These are phyloP conservation scores for Menura novaehollandiae DNA, from an alignment of 2,113 vertebrate genomes.

Conservation along the genomic window DNA sequence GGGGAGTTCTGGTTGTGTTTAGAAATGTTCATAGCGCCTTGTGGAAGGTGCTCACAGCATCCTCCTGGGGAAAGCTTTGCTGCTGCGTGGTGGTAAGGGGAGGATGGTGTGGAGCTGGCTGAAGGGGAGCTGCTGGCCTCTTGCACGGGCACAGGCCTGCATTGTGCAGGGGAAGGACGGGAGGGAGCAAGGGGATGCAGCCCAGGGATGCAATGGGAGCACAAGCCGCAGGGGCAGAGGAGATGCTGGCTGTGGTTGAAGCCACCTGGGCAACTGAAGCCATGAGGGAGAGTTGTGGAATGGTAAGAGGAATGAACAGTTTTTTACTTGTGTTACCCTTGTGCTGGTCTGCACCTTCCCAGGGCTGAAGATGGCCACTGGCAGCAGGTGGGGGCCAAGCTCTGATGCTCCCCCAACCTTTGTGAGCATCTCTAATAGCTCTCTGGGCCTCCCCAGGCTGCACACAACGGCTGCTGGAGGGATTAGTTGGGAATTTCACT, in stretches of 20 bases:
- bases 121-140: not conserved
- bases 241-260: not conserved
- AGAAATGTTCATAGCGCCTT: not conserved
- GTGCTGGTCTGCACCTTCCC: not conserved
- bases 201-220: not conserved
- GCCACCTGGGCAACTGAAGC: not conserved
- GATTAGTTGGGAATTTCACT: constrained; percentile 36
- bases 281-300: not conserved
- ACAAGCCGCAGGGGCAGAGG: not conserved
- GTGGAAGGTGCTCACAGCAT: not conserved
- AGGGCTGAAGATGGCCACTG: not conserved
- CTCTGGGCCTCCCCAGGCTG: not conserved
- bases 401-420: not conserved
- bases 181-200: not conserved
- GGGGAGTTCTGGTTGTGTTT: not conserved
- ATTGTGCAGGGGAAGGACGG: not conserved
- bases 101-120: not conserved
- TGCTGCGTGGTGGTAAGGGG: accelerated
- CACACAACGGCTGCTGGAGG: not conserved
- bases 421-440: not conserved
- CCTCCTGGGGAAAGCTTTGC: not conserved
- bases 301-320: not conserved
- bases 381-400: not conserved
- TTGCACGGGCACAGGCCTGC: accelerated
- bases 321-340: not conserved